Base-by-base conservation (phyloP, 2,888 invertebrate species). In the Gibbula magus region DNA sequence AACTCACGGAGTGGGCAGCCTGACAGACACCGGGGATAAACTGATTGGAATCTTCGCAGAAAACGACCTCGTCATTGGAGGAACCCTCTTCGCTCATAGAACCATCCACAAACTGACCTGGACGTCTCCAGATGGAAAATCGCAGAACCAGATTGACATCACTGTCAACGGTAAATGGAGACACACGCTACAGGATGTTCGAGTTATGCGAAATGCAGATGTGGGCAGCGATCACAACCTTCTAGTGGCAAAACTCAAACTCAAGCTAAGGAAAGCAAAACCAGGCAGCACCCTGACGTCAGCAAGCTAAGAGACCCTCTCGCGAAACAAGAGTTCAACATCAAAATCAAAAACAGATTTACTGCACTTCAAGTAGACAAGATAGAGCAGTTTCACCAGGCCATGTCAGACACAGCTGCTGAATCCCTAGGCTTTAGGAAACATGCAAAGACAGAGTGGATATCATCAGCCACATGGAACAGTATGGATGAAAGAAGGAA, bases 1-100 rank as follows among this genome's bases (percentile, higher is more conserved):
- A n/a, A 78, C 29, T 2, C 78, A 82, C 18, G 80, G 73, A 54
- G 18, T 51, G 20, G 78, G 80, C 18, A 45, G 29, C 25, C 66
- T 70, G 53, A 84, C 82, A 56, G 80, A 83, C 32, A 81, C 79
- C 54, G 80, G 82, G 4, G 76, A 85, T 54, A 52, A 75, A 16
- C 78, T 84, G 25, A 79, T 75, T 3, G 84, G 81, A 51, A 70
- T 84, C 45, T 86, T 83, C 66, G 76, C 53, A 0, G 32, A 52
- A 4, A 84, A 85, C 77, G 73, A 81, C 77, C 51, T 84, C 13
- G 83, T 84, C 13, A 82, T 86, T 35, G 83, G 84, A 66, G 84
- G 83, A 22, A 85, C 77, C 29, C 52, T 79, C 13, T 84, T 82
- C 52, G 81, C 80, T 13, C 84, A 85, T 76, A 83, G 75, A 77